These are phyloP conservation scores for Lysandra bellargus DNA, from an alignment of 2,888 invertebrate species.

Conservation along the genomic window DNA sequence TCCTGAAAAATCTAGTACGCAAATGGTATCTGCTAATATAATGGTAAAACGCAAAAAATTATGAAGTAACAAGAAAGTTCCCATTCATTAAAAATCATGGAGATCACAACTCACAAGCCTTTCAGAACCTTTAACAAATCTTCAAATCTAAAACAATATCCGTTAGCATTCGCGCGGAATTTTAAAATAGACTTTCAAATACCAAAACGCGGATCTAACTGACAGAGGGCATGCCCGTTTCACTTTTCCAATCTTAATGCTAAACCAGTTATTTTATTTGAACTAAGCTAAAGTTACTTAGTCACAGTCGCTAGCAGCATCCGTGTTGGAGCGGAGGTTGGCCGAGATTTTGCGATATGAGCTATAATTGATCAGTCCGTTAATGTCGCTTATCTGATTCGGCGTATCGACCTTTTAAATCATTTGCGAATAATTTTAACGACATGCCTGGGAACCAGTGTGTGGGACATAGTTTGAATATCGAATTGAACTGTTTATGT, in stretches of 20 bases:
- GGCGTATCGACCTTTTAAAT: conserved; percentile 9
- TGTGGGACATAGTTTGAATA: conserved; percentile 18
- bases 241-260: conserved; percentile 35
- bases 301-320: conserved; percentile 39
- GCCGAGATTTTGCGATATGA: conserved; percentile 49
- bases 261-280: conserved; percentile 45
- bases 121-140: not conserved
- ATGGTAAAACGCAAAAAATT: not conserved
- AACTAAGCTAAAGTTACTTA: conserved; percentile 47
- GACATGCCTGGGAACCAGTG: conserved; percentile 8
- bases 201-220: conserved; percentile 21
- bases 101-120: not conserved
- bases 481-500: conserved; percentile 5
- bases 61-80: not conserved
- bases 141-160: conserved; percentile 13
- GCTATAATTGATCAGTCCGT: conserved; percentile 35
- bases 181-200: conserved; percentile 24
- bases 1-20: not conserved
- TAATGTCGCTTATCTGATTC: conserved; percentile 8
- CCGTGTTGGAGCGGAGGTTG: conserved; percentile 55
- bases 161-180: conserved; percentile 23
- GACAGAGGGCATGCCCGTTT: conserved; percentile 32
- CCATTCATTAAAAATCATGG: not conserved
- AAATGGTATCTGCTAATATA: not conserved
- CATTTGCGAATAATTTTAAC: conserved; percentile 20